Evolutionary conservation across 1,140 invertebrate genomes (phyloP), one percentile per base, ranked within the genome.

Genomic region (Caenorhabditis latens): DNA sequence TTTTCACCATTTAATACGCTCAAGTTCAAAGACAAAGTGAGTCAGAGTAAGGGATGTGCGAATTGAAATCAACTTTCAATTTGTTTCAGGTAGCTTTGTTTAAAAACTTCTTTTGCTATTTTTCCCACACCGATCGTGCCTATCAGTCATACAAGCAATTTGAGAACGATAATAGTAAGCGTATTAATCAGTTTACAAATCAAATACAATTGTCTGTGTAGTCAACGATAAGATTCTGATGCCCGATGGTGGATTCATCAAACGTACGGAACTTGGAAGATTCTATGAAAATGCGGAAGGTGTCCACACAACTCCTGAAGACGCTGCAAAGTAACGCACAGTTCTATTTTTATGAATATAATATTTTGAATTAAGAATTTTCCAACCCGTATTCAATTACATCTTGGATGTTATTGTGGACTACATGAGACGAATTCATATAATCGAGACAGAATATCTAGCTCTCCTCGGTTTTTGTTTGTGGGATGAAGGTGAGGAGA

Each of bases 191-290:
- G 14, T 21, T 5, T 58, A n/a, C 55, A 19, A 58, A 7, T 58
- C 55, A 6, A 58, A 58, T 58, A 4, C n/a, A n/a, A 58, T 13
- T 32, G 24, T 11, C 21, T 32, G 1, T 61, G 83, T 61, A 84
- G 84, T 63, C n/a, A 65, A 84, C 24, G 84, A 84, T 32, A 61
- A 65, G 16, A 63, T 84, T 19, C 40, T 87, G 1, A 87, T 87
- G 86, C 86, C 86, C 13, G 86, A 87, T 46, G 86, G 86, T 32
- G 86, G 86, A 71, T 87, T 83, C 43, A 87, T 87, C n/a, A 87
- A 83, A 71, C 40, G 55, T 43, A 57, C 53, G n/a, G 86, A 87
- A 24, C 82, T 87, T 8, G 79, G 57, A 55, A 87, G 58, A 50
- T 87, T 87, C 55, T 87, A 87, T 67, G 46, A 58, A 21, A 82